These are phyloP conservation scores for Chelon auratus DNA, from an alignment of 2,797 vertebrate species.

Conservation along the genomic window DNA sequence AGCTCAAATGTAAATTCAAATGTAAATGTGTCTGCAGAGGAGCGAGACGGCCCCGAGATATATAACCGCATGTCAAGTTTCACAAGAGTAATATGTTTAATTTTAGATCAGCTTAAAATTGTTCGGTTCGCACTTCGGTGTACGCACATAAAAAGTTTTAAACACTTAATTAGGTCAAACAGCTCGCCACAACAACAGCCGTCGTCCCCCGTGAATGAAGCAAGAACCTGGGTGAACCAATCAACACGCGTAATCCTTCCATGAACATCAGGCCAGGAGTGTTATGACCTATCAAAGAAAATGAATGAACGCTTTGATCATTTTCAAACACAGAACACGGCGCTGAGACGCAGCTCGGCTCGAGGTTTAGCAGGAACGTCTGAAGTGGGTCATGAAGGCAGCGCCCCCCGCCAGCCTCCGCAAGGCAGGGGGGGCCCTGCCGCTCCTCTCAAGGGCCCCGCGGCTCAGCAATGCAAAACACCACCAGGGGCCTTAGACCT, in stretches of 20 bases:
- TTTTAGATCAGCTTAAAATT: not conserved
- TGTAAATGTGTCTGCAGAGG: not conserved
- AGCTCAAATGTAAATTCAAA: constrained; percentile 32
- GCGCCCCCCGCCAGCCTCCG: not conserved
- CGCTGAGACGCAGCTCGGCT: constrained; percentile 5
- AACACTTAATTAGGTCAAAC: constrained; percentile 14
- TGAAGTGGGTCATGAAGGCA: constrained; percentile 39
- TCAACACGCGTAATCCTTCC: constrained; percentile 64
- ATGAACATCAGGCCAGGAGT: constrained; percentile 22
- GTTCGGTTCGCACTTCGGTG: not conserved
- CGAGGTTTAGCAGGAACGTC: constrained; percentile 12
- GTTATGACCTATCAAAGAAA: constrained; percentile 24
- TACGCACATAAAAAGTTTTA: constrained; percentile 2
- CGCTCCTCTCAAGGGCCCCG: not conserved
- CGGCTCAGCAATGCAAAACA: constrained; percentile 25
- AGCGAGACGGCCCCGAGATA: constrained; percentile 1
- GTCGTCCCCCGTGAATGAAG: constrained; percentile 26
- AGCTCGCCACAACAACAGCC: constrained; percentile 29
- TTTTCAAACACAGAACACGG: constrained; percentile 36
- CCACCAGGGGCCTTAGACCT: constrained; percentile 28
- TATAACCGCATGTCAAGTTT: not conserved
- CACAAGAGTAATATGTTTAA: not conserved
- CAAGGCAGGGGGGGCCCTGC: constrained; percentile 8
- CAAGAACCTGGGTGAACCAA: constrained; percentile 17
- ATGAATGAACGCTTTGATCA: constrained; percentile 48